A percentile compares a stretch with the other conserved stretches of the same genome.
Evolutionary conservation across 2,888 invertebrate species (phyloP).

Genomic region (Sipha maydis): DNA sequence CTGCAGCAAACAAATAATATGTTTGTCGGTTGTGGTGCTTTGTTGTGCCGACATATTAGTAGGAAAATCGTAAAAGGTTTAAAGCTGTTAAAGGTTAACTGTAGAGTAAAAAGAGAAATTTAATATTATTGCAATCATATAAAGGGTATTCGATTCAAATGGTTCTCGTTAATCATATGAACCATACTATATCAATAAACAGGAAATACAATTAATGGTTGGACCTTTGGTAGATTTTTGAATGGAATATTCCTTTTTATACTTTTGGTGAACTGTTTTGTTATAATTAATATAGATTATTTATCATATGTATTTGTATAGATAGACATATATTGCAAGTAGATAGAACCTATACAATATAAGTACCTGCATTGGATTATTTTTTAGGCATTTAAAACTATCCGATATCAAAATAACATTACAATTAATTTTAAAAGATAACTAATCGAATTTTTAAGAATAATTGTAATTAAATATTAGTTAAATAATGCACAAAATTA

Average conservation of each 20-base stretch:
- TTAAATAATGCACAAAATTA: too few relatives aligned
- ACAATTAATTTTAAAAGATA: too few relatives aligned
- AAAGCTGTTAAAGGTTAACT: slow-evolving; percentile 2
- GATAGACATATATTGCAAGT: too few relatives aligned
- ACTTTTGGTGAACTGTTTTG: not conserved
- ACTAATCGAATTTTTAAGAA: too few relatives aligned
- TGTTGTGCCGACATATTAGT: not conserved
- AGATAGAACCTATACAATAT: too few relatives aligned
- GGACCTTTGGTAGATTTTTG: slow-evolving; percentile 3
- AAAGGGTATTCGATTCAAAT: not conserved
- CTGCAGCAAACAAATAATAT: not conserved
- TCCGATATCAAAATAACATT: too few relatives aligned
- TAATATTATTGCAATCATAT: slow-evolving; percentile 6
- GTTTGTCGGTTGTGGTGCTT: not conserved
- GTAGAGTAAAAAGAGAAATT: slow-evolving; percentile 4
- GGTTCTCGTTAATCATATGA: slow-evolving; percentile 41
- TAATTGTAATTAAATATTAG: too few relatives aligned
- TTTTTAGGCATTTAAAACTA: too few relatives aligned
- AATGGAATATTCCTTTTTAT: not conserved
- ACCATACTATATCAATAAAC: slow-evolving; percentile 40
- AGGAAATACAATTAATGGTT: slow-evolving; percentile 29
- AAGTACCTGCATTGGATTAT: too few relatives aligned
- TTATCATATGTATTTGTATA: not conserved
- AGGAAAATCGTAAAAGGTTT: not conserved
- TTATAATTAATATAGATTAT: slow-evolving; percentile 27